Conservation (phyloP, 2,888 invertebrate species). For the Drosophila diplacantha region DNA sequence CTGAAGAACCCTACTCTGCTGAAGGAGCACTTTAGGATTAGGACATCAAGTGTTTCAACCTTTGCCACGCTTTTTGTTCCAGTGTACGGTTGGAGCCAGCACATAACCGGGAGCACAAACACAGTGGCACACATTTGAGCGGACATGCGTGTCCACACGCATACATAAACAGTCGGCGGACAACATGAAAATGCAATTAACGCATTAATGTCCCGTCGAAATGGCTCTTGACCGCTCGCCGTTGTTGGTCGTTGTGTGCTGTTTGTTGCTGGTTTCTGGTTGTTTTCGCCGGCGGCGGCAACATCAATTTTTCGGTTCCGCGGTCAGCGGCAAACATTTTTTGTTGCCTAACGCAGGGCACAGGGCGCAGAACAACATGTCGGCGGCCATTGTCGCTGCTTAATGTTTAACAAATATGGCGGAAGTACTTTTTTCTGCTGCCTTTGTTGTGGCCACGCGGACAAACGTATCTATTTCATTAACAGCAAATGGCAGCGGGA, state of each 20-base stretch:
- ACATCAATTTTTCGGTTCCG: constrained; percentile 39
- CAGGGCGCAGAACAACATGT: background rate
- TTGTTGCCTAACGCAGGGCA: constrained; percentile 35
- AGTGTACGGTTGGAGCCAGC: constrained; percentile 17
- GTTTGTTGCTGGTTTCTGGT: constrained; percentile 16
- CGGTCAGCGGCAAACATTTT: constrained; percentile 26
- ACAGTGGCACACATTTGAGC: constrained; percentile 23
- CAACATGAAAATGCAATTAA: constrained; percentile 72
- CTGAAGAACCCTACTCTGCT: background rate
- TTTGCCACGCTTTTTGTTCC: background rate
- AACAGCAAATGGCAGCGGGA: constrained; percentile 54
- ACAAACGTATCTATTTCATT: constrained; percentile 59
- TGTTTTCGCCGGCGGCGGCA: constrained; percentile 8
- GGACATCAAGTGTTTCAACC: background rate
- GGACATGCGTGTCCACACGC: constrained; percentile 27
- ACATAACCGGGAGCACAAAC: constrained; percentile 51
- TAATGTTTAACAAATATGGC: constrained; percentile 40
- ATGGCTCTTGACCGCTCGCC: constrained; percentile 41
- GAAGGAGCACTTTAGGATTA: background rate
- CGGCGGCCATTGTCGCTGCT: constrained; percentile 17
- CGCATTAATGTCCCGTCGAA: constrained; percentile 64
- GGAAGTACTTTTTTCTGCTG: background rate
- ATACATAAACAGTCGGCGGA: constrained; percentile 30
- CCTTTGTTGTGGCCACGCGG: constrained; percentile 25
- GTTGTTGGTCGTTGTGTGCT: constrained; percentile 15